Base-by-base conservation (phyloP, 2,797 vertebrate species). In the Peromyscus eremicus region DNA sequence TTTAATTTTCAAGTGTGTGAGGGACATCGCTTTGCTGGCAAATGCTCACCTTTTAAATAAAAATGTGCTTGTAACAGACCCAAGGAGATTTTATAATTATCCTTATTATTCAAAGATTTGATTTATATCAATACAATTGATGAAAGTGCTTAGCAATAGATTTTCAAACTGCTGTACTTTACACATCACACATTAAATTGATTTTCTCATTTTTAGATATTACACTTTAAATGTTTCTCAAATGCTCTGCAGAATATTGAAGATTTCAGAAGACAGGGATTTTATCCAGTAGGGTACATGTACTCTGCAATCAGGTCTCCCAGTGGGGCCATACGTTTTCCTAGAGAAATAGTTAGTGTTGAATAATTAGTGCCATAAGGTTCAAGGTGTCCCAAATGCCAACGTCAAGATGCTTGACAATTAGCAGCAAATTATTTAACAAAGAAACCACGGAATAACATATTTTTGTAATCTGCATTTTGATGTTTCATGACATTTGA, bases 321-420 rank as follows among this genome's bases (percentile, higher is more conserved):
- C 97, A 95, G 68, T 37, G 97, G 98, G 96, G 94, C 93, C 97
- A 92, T 98, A 97, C 97, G 95, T 97, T 94, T 98, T 96, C 96
- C 93, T 80, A 96, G 89, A 97, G 96, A 98, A 98, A 98, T 94
- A 98, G 98, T 98, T 98, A 98, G 97, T 73, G 90, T 96, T 96
- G 96, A 98, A 91, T 98, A 64, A 98, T 98, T 98, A 98, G 97
- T 98, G 97, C 97, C 96, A 98, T 96, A 98, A 98, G 96, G 97
- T 97, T 91, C 91, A 98, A 97, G 93, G 94, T 97, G 98, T 97
- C 92, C 96, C 96, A 96, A 98, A 98, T 98, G 97, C 96, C 96
- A 97, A 94, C 86, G 87, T 94, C 97, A 98, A 98, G 98, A 95
- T 96, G 52, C 40, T 86, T 84, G 97, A 97, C 95, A 98, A 98